Base-by-base conservation (phyloP, 2,888 invertebrate genomes). In the Strigamia transsilvanica region DNA sequence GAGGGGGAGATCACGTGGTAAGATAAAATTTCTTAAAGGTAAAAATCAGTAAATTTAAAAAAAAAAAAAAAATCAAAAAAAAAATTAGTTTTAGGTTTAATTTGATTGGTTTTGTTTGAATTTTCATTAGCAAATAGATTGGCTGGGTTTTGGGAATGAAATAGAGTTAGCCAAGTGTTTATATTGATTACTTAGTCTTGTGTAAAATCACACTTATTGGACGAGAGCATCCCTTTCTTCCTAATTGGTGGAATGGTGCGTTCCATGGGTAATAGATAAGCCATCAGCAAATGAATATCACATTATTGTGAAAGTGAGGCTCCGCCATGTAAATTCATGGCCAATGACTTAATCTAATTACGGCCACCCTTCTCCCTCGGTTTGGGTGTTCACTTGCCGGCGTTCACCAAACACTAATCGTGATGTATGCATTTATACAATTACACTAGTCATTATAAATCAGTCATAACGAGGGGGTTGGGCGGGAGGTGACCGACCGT, bases 181-280 rank as follows among this genome's bases (percentile, higher is more conserved):
- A 73, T 81, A 66, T 81, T 81, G 46, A 81, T 81, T 81, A 81
- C 56, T 73, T 73, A 73, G 34, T 73, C 81, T 56, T 56, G 38
- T 81, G 41, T 66, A 56, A 56, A 27, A 81, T 81, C 81, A 81
- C 38, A 34, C 73, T 81, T 81, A 81, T 81, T 81, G 81, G 81
- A 73, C 56, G 56, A 56, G 18, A 56, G 18, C 56, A 15, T 56
- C 21, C 56, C 56, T 56, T 56, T 56, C 56, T 41, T 42, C 81
- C 21, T 81, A 81, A 81, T 81, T 81, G 81, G 73, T 34, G 61
- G 73, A 81, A 81, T 81, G 81, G 73, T n/a, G 56, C 56, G 61
- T 73, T 41, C 23, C 81, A 73, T 15, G 81, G 18, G 81, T 41
- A 23, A 32, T 80, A 66, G 81, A 81, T 81, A 81, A 81, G 81